These are phyloP conservation scores for Drosophila murphyi DNA, from an alignment of 1,140 invertebrate genomes.

Conservation along the genomic window DNA sequence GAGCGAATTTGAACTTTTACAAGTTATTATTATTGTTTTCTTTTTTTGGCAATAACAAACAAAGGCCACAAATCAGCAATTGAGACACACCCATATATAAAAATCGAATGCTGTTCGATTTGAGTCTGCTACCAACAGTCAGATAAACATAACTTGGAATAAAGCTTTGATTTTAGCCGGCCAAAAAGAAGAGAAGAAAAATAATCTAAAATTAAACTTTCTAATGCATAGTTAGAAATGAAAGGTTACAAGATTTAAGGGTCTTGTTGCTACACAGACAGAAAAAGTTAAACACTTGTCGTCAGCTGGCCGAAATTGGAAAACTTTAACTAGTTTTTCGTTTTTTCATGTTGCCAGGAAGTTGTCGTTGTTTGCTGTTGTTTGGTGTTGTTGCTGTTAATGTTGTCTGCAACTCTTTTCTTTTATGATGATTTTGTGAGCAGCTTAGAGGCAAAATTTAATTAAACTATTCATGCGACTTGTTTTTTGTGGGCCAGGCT, in stretches of 20 bases:
- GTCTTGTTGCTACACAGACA: slow-evolving; percentile 21
- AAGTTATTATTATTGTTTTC: slow-evolving; percentile 39
- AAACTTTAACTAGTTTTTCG: slow-evolving; percentile 70
- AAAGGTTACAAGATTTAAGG: slow-evolving; percentile 72
- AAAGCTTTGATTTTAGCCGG: slow-evolving; percentile 52
- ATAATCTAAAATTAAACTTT: slow-evolving; percentile 52
- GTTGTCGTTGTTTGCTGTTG: slow-evolving; percentile 39
- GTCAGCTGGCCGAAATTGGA: slow-evolving; percentile 65
- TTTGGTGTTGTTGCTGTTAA: slow-evolving; percentile 1
- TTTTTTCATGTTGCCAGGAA: slow-evolving; percentile 43
- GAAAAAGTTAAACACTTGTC: slow-evolving; percentile 68
- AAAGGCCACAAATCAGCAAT: slow-evolving; percentile 6
- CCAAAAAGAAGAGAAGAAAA: not conserved
- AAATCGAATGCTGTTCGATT: slow-evolving; percentile 27
- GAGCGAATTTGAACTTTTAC: slow-evolving; percentile 30
- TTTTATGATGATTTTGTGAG: slow-evolving; percentile 55
- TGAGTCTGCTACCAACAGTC: slow-evolving; percentile 13
- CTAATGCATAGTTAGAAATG: slow-evolving; percentile 58
- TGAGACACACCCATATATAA: slow-evolving; percentile 41
- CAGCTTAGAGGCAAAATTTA: slow-evolving; percentile 78
- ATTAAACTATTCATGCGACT: slow-evolving; percentile 75
- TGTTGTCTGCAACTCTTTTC: slow-evolving; percentile 46
- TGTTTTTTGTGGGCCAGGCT: not conserved
- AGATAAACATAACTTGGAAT: slow-evolving; percentile 41
- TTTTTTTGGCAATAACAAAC: slow-evolving; percentile 10